phyloP scores from a whole-genome alignment of 2,888 invertebrate genomes.

The Hypolimnas misippus region DNA sequence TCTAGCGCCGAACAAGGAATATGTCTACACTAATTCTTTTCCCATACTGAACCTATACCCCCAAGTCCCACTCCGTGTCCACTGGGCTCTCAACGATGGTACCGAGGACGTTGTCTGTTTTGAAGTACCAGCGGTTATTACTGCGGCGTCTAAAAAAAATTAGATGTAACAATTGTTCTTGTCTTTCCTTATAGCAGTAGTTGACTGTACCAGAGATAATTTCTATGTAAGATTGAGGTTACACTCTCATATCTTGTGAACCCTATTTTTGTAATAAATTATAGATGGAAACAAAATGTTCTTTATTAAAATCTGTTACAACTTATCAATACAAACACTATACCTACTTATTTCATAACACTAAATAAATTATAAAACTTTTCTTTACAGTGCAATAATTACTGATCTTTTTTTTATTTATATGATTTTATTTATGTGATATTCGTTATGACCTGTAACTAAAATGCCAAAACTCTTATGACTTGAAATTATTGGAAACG shows the following conservation, averaged over 20 bases:
- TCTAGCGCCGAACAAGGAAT: conserved; percentile 85
- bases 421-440: too few species aligned
- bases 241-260: neutral
- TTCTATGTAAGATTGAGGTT: neutral
- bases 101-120: conserved; percentile 84
- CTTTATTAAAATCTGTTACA: too few species aligned
- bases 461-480: too few species aligned
- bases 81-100: conserved; percentile 84
- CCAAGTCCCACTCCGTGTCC: conserved; percentile 77
- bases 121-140: conserved; percentile 86
- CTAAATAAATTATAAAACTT: too few species aligned
- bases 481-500: too few species aligned
- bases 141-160: conserved; percentile 40
- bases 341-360: too few species aligned
- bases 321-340: too few species aligned
- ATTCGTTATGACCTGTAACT: too few species aligned
- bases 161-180: neutral
- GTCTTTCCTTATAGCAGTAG: neutral
- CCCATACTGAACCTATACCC: conserved; percentile 79
- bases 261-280: too few species aligned
- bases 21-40: conserved; percentile 85
- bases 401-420: too few species aligned
- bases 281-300: too few species aligned
- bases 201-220: neutral
- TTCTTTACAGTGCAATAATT: too few species aligned